Evolutionary conservation across 2,113 vertebrate genomes (phyloP), one percentile per base, ranked within the genome.

Genomic region (Dipodomys merriami): DNA sequence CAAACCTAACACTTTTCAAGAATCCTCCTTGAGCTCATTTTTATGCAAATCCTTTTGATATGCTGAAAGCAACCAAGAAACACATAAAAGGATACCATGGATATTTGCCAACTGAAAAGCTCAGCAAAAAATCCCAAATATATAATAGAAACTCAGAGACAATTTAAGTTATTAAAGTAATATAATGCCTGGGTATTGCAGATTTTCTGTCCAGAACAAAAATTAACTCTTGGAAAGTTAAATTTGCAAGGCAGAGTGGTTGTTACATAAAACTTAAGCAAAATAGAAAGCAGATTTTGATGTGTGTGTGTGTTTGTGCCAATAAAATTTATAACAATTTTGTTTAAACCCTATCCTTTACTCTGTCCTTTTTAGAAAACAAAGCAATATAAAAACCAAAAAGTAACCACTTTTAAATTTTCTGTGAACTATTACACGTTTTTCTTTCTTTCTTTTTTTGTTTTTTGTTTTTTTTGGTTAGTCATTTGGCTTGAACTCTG

Each of bases 181-280:
- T 82, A 13, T 33, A 93, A 86, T 46, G 7, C 62, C 30, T 73
- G 30, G 16, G 13, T 64, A 29, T 57, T 64, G 22, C 19, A 49
- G 25, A 85, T 83, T 25, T 3, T 53, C 64, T 46, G 1, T 49
- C 90, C 18, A 30, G 23, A 80, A 49, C 16, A 16, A 85, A 94
- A 92, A 88, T 83, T 81, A 95, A 74, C 90, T 49, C 77, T 85
- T 74, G 16, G 16, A 78, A 69, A 86, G 78, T 83, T 60, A 83
- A 33, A 68, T 71, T 69, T 79, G 6, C 25, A 86, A 83, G 27
- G 72, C 16, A 91, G 69, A 83, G 77, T 35, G 10, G 9, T 25
- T 74, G 12, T 65, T 92, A n/a, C n/a, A 90, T 82, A 72, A 44
- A 49, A 83, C 82, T 57, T 60, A 77, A 33, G 27, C 6, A 92